Conservation (phyloP, 2,113 vertebrate species). For the Poeciliopsis turrubarensis region DNA sequence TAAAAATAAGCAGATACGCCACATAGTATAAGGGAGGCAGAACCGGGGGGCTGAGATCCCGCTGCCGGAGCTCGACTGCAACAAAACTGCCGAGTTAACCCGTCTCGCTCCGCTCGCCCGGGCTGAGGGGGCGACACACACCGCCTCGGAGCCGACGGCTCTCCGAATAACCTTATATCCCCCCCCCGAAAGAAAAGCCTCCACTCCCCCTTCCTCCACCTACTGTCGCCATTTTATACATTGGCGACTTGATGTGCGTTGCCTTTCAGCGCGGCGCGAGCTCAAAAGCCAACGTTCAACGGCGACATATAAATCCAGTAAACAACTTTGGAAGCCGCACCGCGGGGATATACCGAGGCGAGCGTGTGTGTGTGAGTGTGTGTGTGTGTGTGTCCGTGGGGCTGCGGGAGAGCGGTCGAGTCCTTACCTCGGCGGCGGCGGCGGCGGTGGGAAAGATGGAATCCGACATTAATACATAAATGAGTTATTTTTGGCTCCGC, state of each 20-base stretch:
- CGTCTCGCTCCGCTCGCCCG: slow-evolving; percentile 68
- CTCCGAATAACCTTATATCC: slow-evolving; percentile 72
- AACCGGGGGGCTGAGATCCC: slow-evolving; percentile 50
- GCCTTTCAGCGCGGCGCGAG: slow-evolving; percentile 74
- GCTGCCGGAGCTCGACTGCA: slow-evolving; percentile 61
- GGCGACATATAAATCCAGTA: slow-evolving; percentile 66
- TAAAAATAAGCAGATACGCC: slow-evolving; percentile 73
- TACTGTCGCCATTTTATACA: slow-evolving; percentile 87
- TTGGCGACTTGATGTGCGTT: slow-evolving; percentile 83
- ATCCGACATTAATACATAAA: slow-evolving; percentile 81
- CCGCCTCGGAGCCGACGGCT: slow-evolving; percentile 44
- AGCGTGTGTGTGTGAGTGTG: not conserved
- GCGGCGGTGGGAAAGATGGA: slow-evolving; percentile 59
- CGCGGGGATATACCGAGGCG: slow-evolving; percentile 27
- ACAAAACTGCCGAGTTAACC: slow-evolving; percentile 79
- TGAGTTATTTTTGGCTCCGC: slow-evolving; percentile 79
- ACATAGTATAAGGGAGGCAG: slow-evolving; percentile 68
- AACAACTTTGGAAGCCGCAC: slow-evolving; percentile 73
- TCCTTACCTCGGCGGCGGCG: slow-evolving; percentile 77
- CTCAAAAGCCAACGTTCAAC: slow-evolving; percentile 70
- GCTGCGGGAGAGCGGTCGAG: slow-evolving; percentile 57
- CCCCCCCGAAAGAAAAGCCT: slow-evolving; percentile 67
- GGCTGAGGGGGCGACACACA: slow-evolving; percentile 69
- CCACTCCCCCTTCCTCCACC: slow-evolving; percentile 77
- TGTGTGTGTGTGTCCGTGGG: too few relatives aligned